A percentile compares a stretch with the other conserved stretches of the same genome.
These are phyloP conservation scores for Cephalotes varians DNA, from an alignment of 2,888 invertebrate species.

Conservation along the genomic window DNA sequence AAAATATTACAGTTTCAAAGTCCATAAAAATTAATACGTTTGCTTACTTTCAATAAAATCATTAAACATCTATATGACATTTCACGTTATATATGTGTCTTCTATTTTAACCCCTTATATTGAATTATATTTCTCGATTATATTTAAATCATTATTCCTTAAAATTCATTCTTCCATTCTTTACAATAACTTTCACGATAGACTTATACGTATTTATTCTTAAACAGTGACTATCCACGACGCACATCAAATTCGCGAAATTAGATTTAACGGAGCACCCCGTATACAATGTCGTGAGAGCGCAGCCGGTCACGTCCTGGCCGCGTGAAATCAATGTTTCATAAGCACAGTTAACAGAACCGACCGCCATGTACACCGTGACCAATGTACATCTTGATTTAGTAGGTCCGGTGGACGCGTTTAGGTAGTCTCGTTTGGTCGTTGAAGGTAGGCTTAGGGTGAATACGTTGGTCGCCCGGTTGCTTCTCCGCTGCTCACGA, in stretches of 20 bases:
- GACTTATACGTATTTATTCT: neutral
- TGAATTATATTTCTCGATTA: neutral
- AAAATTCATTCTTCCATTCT: neutral
- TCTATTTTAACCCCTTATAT: neutral
- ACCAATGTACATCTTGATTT: constrained; percentile 86
- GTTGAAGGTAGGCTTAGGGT: constrained; percentile 76
- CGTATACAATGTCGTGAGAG: constrained; percentile 76
- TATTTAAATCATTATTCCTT: neutral
- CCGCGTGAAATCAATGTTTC: constrained; percentile 86
- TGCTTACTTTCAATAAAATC: neutral
- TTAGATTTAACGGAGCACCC: constrained; percentile 70
- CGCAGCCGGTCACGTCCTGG: constrained; percentile 75
- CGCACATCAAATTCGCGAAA: constrained; percentile 23
- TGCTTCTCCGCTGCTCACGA: constrained; percentile 74
- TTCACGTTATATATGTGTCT: too few species aligned
- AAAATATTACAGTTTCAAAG: constrained; percentile 26
- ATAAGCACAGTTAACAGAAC: constrained; percentile 84
- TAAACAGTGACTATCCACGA: neutral
- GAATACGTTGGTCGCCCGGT: constrained; percentile 68
- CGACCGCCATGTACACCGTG: constrained; percentile 83
- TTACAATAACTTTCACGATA: neutral
- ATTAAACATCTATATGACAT: neutral
- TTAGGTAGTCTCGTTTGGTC: constrained; percentile 79
- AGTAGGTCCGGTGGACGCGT: constrained; percentile 82
- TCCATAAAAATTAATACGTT: neutral